Base-by-base conservation (phyloP, 2,113 vertebrate genomes). In the Nerophis lumbriciformis region DNA sequence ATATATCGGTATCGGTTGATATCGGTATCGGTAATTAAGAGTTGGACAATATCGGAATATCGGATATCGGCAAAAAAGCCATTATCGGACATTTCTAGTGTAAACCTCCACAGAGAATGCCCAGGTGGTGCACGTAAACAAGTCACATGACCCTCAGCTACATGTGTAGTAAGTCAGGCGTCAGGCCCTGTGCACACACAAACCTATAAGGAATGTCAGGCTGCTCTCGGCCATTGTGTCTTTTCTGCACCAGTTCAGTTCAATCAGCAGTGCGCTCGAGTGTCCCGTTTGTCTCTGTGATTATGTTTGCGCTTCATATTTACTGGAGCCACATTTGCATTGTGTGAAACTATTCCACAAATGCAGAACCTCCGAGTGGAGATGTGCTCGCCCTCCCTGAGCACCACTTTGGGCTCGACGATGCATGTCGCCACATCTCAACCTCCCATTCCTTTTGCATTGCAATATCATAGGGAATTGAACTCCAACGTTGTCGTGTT, bases 341-440 rank as follows among this genome's bases (percentile, higher is more conserved):
- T 63, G 59, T 65, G 50, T 58, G 51, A 56, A 63, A 68, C 6
- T 71, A 57, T 73, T 68, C 53, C 11, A 73, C 58, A 53, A 67
- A 63, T 44, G 47, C 51, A 55, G 37, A 8, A 45, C 6, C 15
- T 36, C 35, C 4, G 14, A 55, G 44, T 21, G 19, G 10, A 59
- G 57, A 69, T 21, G 10, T 36, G 36, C 65, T 50, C 6, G 35
- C 64, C 45, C 19, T 59, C 8, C 51, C 48, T 59, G 39, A 42
- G 39, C 19, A 19, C 19, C 19, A 2, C 28, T 75, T 72, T 65
- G 69, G 59, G 72, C 71, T 79, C 76, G 72, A 19, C 35, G 16
- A 64, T 69, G 71, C 59, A 65, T 39, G 50, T 59, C 77, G 75
- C 71, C 80, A 80, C 80, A 79, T 68, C 58, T 68, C 52, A 39